phyloP scores from a whole-genome alignment of 2,888 invertebrate genomes.

The Agrochola macilenta region DNA sequence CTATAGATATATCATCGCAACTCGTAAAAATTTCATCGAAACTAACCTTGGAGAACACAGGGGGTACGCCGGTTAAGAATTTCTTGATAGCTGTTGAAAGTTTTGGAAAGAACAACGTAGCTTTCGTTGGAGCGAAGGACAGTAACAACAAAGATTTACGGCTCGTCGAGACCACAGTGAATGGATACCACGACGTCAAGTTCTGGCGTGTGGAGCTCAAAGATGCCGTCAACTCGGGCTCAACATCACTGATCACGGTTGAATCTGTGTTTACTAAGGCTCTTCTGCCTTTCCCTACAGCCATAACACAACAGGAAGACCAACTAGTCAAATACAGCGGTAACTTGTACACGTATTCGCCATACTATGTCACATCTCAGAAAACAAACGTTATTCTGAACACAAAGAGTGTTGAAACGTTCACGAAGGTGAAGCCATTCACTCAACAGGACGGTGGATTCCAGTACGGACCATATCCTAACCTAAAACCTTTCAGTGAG shows the following conservation, averaged over 20 bases:
- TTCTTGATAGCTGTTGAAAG: constrained; percentile 94
- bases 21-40: constrained; percentile 95
- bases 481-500: constrained; percentile 90
- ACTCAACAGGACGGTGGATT: constrained; percentile 95
- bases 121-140: constrained; percentile 94
- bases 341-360: constrained; percentile 95
- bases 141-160: constrained; percentile 90
- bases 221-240: constrained; percentile 91
- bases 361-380: constrained; percentile 95
- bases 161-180: constrained; percentile 87
- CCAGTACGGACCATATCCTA: constrained; percentile 96
- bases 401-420: constrained; percentile 95
- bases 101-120: constrained; percentile 91
- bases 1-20: constrained; percentile 96
- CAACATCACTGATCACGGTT: constrained; percentile 91
- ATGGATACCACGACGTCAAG: constrained; percentile 85
- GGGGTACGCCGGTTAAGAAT: constrained; percentile 92
- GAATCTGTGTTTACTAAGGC: constrained; percentile 95
- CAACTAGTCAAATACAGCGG: constrained; percentile 97
- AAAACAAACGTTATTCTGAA: constrained; percentile 95
- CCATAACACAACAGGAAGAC: constrained; percentile 97
- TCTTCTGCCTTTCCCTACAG: constrained; percentile 95
- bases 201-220: constrained; percentile 91
- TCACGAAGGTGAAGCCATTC: constrained; percentile 95
- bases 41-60: constrained; percentile 95